Percentiles rank a stretch among this genome's conserved stretches.
Evolutionary conservation across 2,888 invertebrate species (phyloP).

Genomic region (Calephelis perditalis): DNA sequence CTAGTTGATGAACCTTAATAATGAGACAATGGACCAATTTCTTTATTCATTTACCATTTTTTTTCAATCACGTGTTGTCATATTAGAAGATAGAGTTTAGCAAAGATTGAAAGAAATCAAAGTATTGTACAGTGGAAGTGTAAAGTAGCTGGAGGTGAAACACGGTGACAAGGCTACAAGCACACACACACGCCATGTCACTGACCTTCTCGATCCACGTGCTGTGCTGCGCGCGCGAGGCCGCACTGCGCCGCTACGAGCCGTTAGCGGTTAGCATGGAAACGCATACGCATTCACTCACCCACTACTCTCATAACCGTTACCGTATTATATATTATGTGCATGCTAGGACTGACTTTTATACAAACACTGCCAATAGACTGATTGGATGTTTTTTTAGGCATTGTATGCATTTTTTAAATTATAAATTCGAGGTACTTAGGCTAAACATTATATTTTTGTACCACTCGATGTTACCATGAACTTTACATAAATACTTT

Average conservation of each 20-base stretch:
- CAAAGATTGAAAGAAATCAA: neutral
- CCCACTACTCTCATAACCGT: conserved; percentile 37
- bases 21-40: no score
- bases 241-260: conserved; percentile 70
- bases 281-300: conserved; percentile 72
- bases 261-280: conserved; percentile 77
- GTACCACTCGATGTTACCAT: no score
- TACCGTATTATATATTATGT: conserved; percentile 30
- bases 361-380: conserved; percentile 10
- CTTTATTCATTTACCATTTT: no score
- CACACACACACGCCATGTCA: conserved; percentile 34
- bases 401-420: no score
- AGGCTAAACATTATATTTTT: no score
- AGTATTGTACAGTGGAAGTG: conserved; percentile 1
- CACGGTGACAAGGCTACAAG: conserved; percentile 12
- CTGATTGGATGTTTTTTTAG: no score
- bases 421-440: no score
- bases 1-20: no score
- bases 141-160: conserved; percentile 4
- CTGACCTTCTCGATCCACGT: conserved; percentile 94
- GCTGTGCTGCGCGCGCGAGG: conserved; percentile 77
- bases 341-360: conserved; percentile 30
- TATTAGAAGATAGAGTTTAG: neutral
- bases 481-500: no score
- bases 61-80: neutral